These are phyloP conservation scores for Vannuccia rotundouncinata DNA, from an alignment of 2,888 invertebrate genomes.

Conservation along the genomic window DNA sequence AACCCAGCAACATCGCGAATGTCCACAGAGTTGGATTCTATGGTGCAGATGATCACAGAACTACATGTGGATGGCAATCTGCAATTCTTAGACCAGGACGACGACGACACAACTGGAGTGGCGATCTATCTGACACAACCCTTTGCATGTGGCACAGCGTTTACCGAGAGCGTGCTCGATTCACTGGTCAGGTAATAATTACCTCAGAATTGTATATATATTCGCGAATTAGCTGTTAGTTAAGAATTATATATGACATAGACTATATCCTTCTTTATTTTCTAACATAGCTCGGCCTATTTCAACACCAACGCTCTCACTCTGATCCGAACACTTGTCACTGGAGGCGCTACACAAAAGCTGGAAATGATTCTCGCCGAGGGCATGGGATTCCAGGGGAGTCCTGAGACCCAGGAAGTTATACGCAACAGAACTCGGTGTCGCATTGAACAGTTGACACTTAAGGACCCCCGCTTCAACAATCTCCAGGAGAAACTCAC, in stretches of 20 bases:
- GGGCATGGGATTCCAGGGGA: slow-evolving; percentile 94
- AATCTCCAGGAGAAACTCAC: background rate
- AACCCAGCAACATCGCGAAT: no score
- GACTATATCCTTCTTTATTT: background rate
- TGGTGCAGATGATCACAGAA: slow-evolving; percentile 60
- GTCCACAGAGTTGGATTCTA: background rate
- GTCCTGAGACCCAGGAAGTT: slow-evolving; percentile 92
- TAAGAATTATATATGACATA: no score
- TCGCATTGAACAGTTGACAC: slow-evolving; percentile 58
- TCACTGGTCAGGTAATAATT: slow-evolving; percentile 90
- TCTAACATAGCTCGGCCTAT: slow-evolving; percentile 82
- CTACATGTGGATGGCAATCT: slow-evolving; percentile 98
- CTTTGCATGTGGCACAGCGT: slow-evolving; percentile 99
- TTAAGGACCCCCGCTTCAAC: background rate
- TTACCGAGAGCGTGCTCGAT: slow-evolving; percentile 98
- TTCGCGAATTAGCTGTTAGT: no score
- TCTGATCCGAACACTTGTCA: slow-evolving; percentile 92
- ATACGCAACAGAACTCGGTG: slow-evolving; percentile 91
- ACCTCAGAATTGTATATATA: no score
- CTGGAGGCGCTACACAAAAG: slow-evolving; percentile 98
- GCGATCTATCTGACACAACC: slow-evolving; percentile 99
- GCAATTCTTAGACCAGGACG: slow-evolving; percentile 62
- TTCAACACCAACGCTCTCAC: slow-evolving; percentile 99
- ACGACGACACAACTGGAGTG: slow-evolving; percentile 98
- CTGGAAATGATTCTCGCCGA: slow-evolving; percentile 96